Percentiles rank a stretch among this genome's conserved stretches.
Conservation (phyloP, 2,113 vertebrate species). For the Macroglossus sobrinus region DNA sequence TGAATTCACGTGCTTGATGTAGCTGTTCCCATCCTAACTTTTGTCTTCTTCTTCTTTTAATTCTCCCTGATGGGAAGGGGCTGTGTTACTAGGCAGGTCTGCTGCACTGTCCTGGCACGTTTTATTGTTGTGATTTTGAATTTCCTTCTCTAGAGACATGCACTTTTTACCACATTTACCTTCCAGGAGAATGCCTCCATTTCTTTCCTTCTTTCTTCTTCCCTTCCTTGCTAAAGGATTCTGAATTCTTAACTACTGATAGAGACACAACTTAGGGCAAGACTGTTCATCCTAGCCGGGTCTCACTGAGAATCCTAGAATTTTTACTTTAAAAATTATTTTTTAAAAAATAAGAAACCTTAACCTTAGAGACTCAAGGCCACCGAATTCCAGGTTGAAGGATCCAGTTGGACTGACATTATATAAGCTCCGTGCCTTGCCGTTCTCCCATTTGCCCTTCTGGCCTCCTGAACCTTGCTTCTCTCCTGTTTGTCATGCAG, state of each 20-base stretch:
- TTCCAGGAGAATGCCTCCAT: conserved; percentile 58
- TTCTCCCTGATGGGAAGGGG: conserved; percentile 54
- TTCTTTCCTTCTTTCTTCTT: conserved; percentile 54
- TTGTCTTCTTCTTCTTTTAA: conserved; percentile 31
- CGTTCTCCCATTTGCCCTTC: background rate
- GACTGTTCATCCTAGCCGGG: conserved; percentile 18
- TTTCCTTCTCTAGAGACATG: conserved; percentile 62
- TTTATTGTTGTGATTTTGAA: conserved; percentile 74
- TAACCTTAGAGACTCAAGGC: conserved; percentile 37
- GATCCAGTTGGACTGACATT: conserved; percentile 52
- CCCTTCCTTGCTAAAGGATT: conserved; percentile 60
- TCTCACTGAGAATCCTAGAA: conserved; percentile 15
- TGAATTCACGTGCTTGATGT: conserved; percentile 73
- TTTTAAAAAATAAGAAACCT: conserved; percentile 7
- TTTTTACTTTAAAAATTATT: conserved; percentile 34
- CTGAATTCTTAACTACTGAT: conserved; percentile 54
- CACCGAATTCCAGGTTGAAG: conserved; percentile 32
- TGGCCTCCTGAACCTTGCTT: conserved; percentile 73
- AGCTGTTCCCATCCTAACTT: conserved; percentile 74
- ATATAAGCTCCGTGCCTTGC: conserved; percentile 36
- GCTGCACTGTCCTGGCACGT: conserved; percentile 64
- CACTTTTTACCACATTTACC: conserved; percentile 65
- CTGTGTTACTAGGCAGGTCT: conserved; percentile 59
- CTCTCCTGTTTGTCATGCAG: conserved; percentile 86
- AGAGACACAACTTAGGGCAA: conserved; percentile 63